A percentile compares a stretch with the other conserved stretches of the same genome.
phyloP scores from a whole-genome alignment of 2,797 vertebrate species.

The Argyrosomus regius region DNA sequence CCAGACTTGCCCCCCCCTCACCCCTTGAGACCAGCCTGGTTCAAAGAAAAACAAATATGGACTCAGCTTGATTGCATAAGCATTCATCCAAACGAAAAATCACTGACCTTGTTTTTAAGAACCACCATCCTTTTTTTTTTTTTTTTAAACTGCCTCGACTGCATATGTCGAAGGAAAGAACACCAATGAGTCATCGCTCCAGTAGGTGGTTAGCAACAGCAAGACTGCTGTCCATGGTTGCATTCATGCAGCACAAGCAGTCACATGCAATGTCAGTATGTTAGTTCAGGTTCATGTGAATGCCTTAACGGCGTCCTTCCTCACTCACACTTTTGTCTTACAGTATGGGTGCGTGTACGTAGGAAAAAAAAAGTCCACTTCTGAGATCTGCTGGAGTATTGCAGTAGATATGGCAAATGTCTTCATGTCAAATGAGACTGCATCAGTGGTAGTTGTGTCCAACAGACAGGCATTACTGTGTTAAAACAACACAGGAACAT shows the following conservation, averaged over 20 bases:
- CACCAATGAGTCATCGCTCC: constrained; percentile 58
- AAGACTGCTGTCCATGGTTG: constrained; percentile 33
- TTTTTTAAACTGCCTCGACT: constrained; percentile 48
- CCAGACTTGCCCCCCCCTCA: constrained; percentile 31
- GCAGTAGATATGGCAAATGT: neutral
- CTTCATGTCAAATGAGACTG: neutral
- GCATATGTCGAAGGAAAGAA: constrained; percentile 44
- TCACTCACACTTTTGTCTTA: neutral
- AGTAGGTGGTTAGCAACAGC: constrained; percentile 46
- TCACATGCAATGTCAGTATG: constrained; percentile 33
- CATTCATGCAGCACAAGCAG: constrained; percentile 36
- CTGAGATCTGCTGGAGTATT: neutral
- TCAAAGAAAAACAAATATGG: constrained; percentile 63
- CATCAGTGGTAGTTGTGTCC: constrained; percentile 1
- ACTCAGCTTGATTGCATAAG: constrained; percentile 65
- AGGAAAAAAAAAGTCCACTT: neutral
- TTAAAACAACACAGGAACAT: neutral
- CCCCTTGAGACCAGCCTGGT: constrained; percentile 43
- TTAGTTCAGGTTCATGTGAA: constrained; percentile 20
- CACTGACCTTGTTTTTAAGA: constrained; percentile 64
- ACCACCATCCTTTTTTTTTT: constrained; percentile 47
- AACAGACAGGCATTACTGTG: neutral
- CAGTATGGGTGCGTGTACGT: neutral
- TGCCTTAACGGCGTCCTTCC: neutral
- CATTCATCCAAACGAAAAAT: constrained; percentile 51